Conservation (phyloP, 2,113 vertebrate species). For the Corythaixoides concolor region DNA sequence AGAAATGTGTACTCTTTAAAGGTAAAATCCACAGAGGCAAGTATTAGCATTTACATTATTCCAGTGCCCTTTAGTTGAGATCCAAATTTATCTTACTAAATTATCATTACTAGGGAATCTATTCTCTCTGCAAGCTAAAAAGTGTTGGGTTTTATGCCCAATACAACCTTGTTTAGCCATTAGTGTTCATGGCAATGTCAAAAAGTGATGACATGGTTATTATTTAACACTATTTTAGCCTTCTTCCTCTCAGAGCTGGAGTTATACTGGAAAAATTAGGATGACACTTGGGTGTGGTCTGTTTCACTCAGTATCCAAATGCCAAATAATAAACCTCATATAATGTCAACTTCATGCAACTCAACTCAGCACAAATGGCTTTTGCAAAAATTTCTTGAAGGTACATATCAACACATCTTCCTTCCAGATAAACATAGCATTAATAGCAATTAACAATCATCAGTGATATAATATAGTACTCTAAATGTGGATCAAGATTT, state of each 20-base stretch:
- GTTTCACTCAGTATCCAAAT: background rate
- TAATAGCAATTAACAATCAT: background rate
- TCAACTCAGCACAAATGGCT: background rate
- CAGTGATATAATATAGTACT: background rate
- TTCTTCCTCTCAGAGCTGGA: background rate
- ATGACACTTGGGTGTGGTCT: background rate
- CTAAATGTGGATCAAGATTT: background rate
- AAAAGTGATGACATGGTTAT: background rate
- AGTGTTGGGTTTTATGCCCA: background rate
- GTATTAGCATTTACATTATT: constrained; percentile 7
- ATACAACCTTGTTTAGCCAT: background rate
- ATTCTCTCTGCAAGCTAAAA: background rate
- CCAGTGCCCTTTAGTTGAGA: constrained; percentile 3
- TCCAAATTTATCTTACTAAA: background rate
- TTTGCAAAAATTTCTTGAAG: background rate
- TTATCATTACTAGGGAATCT: background rate
- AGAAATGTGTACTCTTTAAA: background rate
- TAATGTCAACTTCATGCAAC: background rate
- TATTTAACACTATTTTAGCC: background rate
- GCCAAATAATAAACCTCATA: background rate
- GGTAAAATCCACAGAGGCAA: constrained; percentile 7
- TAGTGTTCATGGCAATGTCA: background rate
- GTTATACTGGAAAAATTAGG: background rate
- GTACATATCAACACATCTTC: background rate
- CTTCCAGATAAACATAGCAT: background rate